phyloP scores from a whole-genome alignment of 2,113 vertebrate genomes.

The Dipodomys ordii region DNA sequence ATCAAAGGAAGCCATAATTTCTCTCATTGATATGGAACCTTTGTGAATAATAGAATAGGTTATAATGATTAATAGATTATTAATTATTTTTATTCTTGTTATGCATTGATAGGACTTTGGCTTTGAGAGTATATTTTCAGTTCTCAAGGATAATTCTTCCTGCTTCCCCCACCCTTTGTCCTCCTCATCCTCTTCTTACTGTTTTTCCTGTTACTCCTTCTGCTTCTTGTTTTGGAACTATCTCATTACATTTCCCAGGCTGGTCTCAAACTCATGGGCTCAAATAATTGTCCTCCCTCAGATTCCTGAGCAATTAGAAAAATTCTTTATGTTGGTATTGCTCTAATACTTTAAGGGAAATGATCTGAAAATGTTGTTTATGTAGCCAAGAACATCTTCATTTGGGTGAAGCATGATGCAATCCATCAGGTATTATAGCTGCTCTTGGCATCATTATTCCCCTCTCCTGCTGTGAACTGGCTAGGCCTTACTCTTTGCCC shows the following conservation, averaged over 20 bases:
- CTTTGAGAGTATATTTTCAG: slow-evolving; percentile 66
- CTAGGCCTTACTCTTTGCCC: background rate
- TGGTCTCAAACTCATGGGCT: background rate
- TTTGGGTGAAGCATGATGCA: slow-evolving; percentile 1
- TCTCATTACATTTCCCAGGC: background rate
- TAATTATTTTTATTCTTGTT: background rate
- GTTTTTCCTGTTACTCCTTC: too few relatives aligned
- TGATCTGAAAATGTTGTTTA: slow-evolving; percentile 25
- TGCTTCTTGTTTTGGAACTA: background rate
- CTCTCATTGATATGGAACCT: background rate
- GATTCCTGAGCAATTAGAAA: background rate
- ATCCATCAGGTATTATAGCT: background rate
- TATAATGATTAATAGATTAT: slow-evolving; percentile 8
- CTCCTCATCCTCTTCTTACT: too few relatives aligned
- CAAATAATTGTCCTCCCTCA: background rate
- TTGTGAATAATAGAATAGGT: background rate
- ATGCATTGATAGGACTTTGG: slow-evolving; percentile 37
- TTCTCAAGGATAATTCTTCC: slow-evolving; percentile 57
- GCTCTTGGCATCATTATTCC: background rate
- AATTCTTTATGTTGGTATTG: slow-evolving; percentile 43
- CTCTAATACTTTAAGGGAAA: background rate
- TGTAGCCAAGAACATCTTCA: slow-evolving; percentile 20
- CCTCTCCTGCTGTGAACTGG: background rate
- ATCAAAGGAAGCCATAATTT: accelerated
- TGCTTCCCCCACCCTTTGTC: background rate